Evolutionary conservation across 1,140 invertebrate genomes (phyloP).

Genomic region (Macrosteles quadrilineatus): DNA sequence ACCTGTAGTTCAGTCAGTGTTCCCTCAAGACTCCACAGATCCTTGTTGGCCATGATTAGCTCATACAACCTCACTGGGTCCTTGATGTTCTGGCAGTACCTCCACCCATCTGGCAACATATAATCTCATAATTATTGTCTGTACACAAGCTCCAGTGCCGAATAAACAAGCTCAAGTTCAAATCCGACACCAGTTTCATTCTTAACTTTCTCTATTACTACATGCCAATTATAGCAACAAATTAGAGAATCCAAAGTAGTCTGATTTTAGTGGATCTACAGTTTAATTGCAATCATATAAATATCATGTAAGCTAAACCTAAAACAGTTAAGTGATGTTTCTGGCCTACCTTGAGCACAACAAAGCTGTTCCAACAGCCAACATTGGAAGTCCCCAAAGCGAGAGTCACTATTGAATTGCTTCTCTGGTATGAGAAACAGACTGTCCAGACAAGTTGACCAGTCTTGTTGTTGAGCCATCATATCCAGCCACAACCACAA

Average conservation of each 20-base stretch:
- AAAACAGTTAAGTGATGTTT: too few relatives aligned
- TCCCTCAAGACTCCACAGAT: neutral
- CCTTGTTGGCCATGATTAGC: neutral
- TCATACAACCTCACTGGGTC: neutral
- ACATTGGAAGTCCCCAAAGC: neutral
- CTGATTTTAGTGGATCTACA: too few relatives aligned
- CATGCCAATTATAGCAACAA: too few relatives aligned
- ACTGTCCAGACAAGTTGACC: neutral
- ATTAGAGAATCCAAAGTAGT: too few relatives aligned
- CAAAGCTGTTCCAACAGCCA: slow-evolving; percentile 7
- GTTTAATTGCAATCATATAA: too few relatives aligned
- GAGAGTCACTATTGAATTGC: slow-evolving; percentile 2
- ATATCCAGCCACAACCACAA: slow-evolving; percentile 10
- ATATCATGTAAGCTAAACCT: too few relatives aligned
- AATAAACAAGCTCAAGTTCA: too few relatives aligned
- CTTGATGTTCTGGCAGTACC: slow-evolving; percentile 10
- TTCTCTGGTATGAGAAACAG: neutral
- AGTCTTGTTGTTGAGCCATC: slow-evolving; percentile 1
- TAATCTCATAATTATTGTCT: neutral
- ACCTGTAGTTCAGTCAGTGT: neutral
- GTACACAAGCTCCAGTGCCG: neutral
- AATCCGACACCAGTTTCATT: too few relatives aligned
- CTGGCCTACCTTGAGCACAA: neutral
- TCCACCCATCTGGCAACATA: slow-evolving; percentile 15
- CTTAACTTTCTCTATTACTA: too few relatives aligned